phyloP scores from a whole-genome alignment of 2,888 invertebrate species.

The Troides helena region DNA sequence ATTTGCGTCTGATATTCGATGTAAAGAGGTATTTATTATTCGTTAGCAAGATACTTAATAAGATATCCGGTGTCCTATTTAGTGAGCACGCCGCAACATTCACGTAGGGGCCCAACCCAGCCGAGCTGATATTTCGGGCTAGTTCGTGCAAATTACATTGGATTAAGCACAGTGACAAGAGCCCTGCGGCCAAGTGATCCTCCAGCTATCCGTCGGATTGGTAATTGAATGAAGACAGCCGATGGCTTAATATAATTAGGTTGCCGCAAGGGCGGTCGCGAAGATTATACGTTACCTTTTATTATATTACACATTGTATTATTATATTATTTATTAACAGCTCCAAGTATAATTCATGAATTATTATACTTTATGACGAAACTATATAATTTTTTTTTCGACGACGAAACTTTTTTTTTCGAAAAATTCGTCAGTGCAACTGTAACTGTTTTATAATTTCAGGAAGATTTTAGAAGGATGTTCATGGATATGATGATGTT shows the following conservation, averaged over 20 bases:
- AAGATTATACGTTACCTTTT: conserved; percentile 10
- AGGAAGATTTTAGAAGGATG: no score
- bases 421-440: no score
- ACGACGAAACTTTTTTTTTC: no score
- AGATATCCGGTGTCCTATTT: not conserved
- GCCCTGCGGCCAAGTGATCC: conserved; percentile 16
- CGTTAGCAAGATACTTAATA: no score
- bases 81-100: not conserved
- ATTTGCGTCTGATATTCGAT: no score
- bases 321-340: conserved; percentile 5
- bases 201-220: conserved; percentile 15
- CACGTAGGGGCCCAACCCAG: not conserved
- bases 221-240: conserved; percentile 25
- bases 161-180: conserved; percentile 21
- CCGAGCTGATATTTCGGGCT: conserved; percentile 5
- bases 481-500: no score
- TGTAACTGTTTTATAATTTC: no score
- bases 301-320: not conserved
- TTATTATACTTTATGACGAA: no score
- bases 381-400: no score
- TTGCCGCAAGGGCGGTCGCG: conserved; percentile 12
- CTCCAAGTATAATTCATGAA: no score
- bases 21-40: no score
- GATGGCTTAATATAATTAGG: conserved; percentile 23
- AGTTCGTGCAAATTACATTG: conserved; percentile 22